phyloP scores from a whole-genome alignment of 2,888 invertebrate species.

The Chironomus tentans region DNA sequence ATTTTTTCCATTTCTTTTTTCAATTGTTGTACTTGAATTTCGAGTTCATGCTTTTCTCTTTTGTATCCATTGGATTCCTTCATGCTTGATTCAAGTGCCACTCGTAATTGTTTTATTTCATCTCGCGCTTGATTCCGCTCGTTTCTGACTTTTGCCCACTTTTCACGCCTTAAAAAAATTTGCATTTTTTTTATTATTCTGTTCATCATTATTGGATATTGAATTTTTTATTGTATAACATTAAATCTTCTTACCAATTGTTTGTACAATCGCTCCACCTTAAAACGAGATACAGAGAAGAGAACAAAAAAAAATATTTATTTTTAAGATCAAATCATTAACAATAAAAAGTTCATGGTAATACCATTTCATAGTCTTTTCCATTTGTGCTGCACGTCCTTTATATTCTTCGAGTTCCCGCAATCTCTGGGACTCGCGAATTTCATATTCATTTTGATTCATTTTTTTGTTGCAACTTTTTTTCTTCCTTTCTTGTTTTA shows the following conservation, averaged over 20 bases:
- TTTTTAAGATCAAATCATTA: not conserved
- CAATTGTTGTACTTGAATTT: slow-evolving; percentile 63
- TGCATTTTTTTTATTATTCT: no score
- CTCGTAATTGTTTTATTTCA: slow-evolving; percentile 72
- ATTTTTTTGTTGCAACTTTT: not conserved
- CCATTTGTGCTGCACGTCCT: slow-evolving; percentile 94
- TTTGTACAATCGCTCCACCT: not conserved
- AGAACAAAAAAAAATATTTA: no score
- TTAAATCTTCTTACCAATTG: not conserved
- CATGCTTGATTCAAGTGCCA: slow-evolving; percentile 65
- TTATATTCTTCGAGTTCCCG: slow-evolving; percentile 89
- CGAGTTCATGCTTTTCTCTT: slow-evolving; percentile 69
- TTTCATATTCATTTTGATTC: slow-evolving; percentile 25
- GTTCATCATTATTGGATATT: not conserved
- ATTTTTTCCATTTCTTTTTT: slow-evolving; percentile 76
- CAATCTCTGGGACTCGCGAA: slow-evolving; percentile 37
- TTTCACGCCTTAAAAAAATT: slow-evolving; percentile 66
- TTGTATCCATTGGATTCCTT: slow-evolving; percentile 68
- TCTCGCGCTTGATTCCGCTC: slow-evolving; percentile 90
- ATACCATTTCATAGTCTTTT: slow-evolving; percentile 97
- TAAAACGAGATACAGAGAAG: not conserved
- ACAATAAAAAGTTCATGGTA: not conserved
- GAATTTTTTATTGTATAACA: not conserved
- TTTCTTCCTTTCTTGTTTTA: not conserved
- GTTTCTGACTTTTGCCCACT: slow-evolving; percentile 86